Evolutionary conservation across 2,797 vertebrate species (phyloP).

Genomic region (Sphaeramia orbicularis): DNA sequence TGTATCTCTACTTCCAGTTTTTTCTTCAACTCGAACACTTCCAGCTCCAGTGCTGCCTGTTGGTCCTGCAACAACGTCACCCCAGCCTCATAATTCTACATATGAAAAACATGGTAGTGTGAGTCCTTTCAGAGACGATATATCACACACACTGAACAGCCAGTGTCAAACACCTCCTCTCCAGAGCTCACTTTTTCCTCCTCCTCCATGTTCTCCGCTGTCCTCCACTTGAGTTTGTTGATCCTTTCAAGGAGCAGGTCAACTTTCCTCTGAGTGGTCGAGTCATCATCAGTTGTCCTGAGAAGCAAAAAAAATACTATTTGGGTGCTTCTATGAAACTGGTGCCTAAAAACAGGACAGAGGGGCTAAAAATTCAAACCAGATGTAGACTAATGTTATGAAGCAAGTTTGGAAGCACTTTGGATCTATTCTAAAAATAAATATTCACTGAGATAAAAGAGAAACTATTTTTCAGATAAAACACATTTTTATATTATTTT

Average conservation of each 20-base stretch:
- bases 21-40: conserved; percentile 87
- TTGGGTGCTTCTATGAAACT: too few relatives aligned
- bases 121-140: conserved; percentile 13
- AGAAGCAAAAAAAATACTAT: conserved; percentile 24
- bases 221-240: conserved; percentile 92
- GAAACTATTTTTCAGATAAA: not conserved
- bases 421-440: too few relatives aligned
- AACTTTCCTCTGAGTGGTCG: conserved; percentile 92
- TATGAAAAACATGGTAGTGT: conserved; percentile 16
- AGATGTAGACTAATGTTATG: too few relatives aligned
- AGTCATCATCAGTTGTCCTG: conserved; percentile 92
- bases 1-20: conserved; percentile 89
- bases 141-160: not conserved
- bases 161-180: conserved; percentile 29
- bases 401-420: too few relatives aligned
- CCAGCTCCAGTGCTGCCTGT: conserved; percentile 86
- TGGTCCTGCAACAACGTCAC: conserved; percentile 86
- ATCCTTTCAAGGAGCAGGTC: conserved; percentile 94
- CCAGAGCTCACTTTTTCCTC: conserved; percentile 71
- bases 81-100: conserved; percentile 77
- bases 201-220: conserved; percentile 86
- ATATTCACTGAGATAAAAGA: too few relatives aligned
- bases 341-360: too few relatives aligned
- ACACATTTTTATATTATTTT: too few relatives aligned
- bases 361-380: too few relatives aligned